These are phyloP conservation scores for Chiloscyllium punctatum DNA, from an alignment of 2,797 vertebrate species.

Conservation along the genomic window DNA sequence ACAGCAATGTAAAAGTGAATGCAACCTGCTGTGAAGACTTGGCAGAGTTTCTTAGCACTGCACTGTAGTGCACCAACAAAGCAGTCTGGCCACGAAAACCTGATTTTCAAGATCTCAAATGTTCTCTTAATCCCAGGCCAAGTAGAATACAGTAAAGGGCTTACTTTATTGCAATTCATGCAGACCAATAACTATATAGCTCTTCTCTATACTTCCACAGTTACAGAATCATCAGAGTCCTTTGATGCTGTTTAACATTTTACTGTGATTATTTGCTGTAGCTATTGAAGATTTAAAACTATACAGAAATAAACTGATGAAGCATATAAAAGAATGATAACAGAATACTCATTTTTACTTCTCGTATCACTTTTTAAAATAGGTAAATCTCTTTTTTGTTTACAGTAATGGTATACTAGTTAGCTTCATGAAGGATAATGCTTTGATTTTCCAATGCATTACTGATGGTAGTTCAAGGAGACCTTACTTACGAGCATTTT, in stretches of 20 bases:
- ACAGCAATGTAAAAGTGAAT: neutral
- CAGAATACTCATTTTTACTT: neutral
- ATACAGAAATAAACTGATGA: neutral
- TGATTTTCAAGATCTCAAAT: conserved; percentile 1
- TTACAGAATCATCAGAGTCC: neutral
- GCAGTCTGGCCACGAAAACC: neutral
- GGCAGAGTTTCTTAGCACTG: neutral
- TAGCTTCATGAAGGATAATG: neutral
- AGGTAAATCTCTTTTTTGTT: neutral
- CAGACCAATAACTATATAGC: neutral
- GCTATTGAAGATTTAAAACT: neutral
- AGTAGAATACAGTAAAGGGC: neutral
- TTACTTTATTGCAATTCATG: neutral
- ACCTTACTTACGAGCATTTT: neutral
- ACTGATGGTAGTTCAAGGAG: neutral
- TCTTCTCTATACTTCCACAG: neutral
- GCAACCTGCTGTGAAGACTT: neutral
- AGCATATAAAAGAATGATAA: neutral
- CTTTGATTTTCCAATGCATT: neutral
- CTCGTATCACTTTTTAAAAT: neutral
- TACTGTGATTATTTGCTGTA: neutral
- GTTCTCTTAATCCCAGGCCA: neutral
- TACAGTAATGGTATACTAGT: neutral
- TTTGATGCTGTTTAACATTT: neutral
- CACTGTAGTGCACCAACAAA: neutral